Evolutionary conservation across 1,140 invertebrate species (phyloP), one percentile per base, ranked within the genome.

Genomic region (Cyclargus thomasi): DNA sequence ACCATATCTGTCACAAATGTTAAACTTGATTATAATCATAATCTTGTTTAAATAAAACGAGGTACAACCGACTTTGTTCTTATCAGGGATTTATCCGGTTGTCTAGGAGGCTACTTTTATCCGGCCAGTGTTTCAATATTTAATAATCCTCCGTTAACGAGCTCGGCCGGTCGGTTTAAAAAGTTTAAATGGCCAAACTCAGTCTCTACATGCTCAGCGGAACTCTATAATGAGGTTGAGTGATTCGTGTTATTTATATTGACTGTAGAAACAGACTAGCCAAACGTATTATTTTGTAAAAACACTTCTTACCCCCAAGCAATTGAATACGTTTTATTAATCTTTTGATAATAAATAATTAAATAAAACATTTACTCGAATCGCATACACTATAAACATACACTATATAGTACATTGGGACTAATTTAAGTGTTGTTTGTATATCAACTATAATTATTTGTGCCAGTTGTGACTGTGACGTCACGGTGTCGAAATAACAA

Each of bases 121-220:
- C 81, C 76, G 77, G 80, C 84, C 77, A 77, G 76, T 85, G 86
- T 81, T 86, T 88, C 82, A 90, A 90, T 88, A 88, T 90, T 90
- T 86, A 88, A 87, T 90, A 90, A 90, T 88, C 87, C 87, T 70
- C 66, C 77, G 76, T 77, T 90, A 90, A 90, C 87, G 85, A 90
- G 85, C 75, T 78, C 74, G 73, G 74, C 71, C 64, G 71, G 74
- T 70, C 69, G 69, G 82, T 85, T 81, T 81, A 82, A 86, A 87
- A 89, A 88, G 85, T 89, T 89, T 89, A 89, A 89, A 89, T 88
- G 84, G 79, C 76, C 79, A 78, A 79, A 70, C 77, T 69, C 69
- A 74, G 72, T 67, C 35, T 67, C 70, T 67, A 64, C 67, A 74
- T 69, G 63, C 35, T 64, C 53, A 64, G 39, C 21, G 22, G 20